These are phyloP conservation scores for Porites divaricata DNA, from an alignment of 92 coral and sea anemone genomes.

Conservation along the genomic window DNA sequence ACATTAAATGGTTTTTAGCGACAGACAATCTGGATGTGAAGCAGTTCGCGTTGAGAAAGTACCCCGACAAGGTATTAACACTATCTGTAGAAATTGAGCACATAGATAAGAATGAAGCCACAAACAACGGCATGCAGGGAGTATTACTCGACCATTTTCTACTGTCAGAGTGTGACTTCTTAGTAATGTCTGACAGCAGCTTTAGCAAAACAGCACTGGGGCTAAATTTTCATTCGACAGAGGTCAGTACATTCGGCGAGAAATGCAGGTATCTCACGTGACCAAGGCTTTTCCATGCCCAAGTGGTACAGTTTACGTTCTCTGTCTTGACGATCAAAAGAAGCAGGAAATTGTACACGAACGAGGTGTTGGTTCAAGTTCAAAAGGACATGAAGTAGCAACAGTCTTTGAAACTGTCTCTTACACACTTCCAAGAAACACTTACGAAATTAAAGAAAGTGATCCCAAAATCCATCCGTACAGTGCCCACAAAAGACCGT, in stretches of 20 bases:
- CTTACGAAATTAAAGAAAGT: too few relatives aligned
- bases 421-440: too few relatives aligned
- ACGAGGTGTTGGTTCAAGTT: too few relatives aligned
- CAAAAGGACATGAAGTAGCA: too few relatives aligned
- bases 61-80: conserved; percentile 56
- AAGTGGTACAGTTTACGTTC: not conserved
- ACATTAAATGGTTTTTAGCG: conserved; percentile 77
- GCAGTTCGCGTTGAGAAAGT: conserved; percentile 43
- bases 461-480: too few relatives aligned
- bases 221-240: conserved; percentile 64
- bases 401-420: too few relatives aligned
- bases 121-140: conserved; percentile 65
- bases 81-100: conserved; percentile 70
- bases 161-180: conserved; percentile 70
- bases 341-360: too few relatives aligned
- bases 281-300: not conserved
- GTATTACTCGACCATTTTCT: conserved; percentile 72
- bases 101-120: conserved; percentile 53
- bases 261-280: conserved; percentile 45
- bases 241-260: conserved; percentile 48
- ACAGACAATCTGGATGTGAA: conserved; percentile 67
- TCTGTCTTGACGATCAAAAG: not conserved
- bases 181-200: conserved; percentile 71
- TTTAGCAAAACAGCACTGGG: conserved; percentile 75
- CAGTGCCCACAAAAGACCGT: too few relatives aligned